These are phyloP conservation scores for Anomalospiza imberbis DNA, from an alignment of 2,797 vertebrate genomes.

Conservation along the genomic window DNA sequence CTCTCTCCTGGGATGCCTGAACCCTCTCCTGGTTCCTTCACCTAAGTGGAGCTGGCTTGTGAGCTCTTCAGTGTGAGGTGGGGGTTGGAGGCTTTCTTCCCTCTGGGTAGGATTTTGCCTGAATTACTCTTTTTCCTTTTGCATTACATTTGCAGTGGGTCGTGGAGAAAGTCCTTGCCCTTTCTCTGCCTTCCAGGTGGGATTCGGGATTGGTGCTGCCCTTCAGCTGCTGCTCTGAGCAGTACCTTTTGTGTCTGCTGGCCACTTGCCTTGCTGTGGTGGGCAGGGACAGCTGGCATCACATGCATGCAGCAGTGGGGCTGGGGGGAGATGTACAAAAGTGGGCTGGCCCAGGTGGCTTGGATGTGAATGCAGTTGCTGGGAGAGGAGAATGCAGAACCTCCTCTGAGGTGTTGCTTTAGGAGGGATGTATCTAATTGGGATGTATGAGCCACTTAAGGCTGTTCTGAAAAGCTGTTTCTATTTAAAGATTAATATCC, in stretches of 20 bases:
- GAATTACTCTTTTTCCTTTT: not conserved
- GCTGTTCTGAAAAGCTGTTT: not conserved
- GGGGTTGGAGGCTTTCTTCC: not conserved
- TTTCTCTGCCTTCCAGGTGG: too few relatives aligned
- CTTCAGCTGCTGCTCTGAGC: not conserved
- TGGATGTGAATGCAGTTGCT: fast-evolving
- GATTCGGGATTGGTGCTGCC: not conserved
- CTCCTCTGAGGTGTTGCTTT: not conserved
- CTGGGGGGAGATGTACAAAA: not conserved
- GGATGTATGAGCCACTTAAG: not conserved
- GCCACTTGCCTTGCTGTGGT: fast-evolving
- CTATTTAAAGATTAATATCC: not conserved
- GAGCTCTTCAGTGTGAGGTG: not conserved
- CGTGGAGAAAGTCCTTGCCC: not conserved
- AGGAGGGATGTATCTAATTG: not conserved
- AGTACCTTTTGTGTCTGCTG: not conserved
- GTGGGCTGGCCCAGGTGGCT: not conserved
- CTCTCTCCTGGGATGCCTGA: not conserved
- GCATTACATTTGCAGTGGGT: not conserved
- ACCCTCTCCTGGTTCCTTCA: not conserved
- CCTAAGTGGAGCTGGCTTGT: not conserved
- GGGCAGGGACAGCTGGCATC: not conserved
- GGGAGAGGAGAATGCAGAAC: not conserved
- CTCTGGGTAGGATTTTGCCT: not conserved
- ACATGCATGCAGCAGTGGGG: fast-evolving